phyloP scores from a whole-genome alignment of 2,888 invertebrate species.

The Apotomis capreana region DNA sequence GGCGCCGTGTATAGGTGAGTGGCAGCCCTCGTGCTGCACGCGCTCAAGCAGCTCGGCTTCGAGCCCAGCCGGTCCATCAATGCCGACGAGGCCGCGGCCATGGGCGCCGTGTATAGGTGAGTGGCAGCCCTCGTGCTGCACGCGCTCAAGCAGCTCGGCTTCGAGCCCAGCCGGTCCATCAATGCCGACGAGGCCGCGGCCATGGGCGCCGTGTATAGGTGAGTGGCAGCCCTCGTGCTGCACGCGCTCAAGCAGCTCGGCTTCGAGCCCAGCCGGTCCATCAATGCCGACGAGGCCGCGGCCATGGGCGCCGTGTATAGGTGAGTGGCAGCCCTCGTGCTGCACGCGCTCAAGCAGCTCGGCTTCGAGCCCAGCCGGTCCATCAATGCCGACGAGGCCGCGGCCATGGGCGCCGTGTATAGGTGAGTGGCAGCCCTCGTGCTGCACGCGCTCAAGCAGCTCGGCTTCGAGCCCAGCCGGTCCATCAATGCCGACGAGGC shows the following conservation, averaged over 20 bases:
- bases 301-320: conserved; percentile 86
- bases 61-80: conserved; percentile 92
- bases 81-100: conserved; percentile 98
- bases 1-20: conserved; percentile 91
- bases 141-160: conserved; percentile 70
- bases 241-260: conserved; percentile 81
- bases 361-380: conserved; percentile 86
- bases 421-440: conserved; percentile 88
- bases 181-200: conserved; percentile 99
- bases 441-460: conserved; percentile 83
- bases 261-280: conserved; percentile 86
- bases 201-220: conserved; percentile 97
- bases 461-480: conserved; percentile 87
- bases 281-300: conserved; percentile 99
- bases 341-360: conserved; percentile 59
- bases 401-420: conserved; percentile 97
- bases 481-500: conserved; percentile 98
- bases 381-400: conserved; percentile 99
- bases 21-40: conserved; percentile 86
- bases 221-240: conserved; percentile 88
- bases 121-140: too few species aligned
- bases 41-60: conserved; percentile 81
- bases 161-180: conserved; percentile 88
- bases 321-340: too few species aligned
- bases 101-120: conserved; percentile 97